A percentile compares a stretch with the other conserved stretches of the same genome.
These are phyloP conservation scores for Hippocampus abdominalis DNA, from an alignment of 2,113 vertebrate species.

Conservation along the genomic window DNA sequence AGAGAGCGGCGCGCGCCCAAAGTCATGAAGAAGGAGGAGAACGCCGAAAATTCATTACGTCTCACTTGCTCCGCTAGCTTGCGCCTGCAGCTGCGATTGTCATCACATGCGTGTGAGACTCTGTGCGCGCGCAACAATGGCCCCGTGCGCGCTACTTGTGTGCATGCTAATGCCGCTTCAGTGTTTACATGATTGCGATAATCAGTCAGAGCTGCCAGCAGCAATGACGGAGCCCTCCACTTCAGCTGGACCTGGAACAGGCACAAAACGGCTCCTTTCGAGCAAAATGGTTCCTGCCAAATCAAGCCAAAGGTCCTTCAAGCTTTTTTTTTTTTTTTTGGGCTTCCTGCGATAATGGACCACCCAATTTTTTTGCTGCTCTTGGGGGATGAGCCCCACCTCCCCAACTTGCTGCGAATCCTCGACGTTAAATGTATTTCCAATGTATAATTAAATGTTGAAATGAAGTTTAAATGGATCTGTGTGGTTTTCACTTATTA, in stretches of 20 bases:
- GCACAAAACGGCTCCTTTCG: background rate
- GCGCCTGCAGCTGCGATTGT: constrained; percentile 48
- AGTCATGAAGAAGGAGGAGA: constrained; percentile 39
- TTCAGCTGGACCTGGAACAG: background rate
- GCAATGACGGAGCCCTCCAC: no score
- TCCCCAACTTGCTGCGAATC: no score
- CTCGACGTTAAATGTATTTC: no score
- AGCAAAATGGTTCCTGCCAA: background rate
- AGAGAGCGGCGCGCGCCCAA: constrained; percentile 35
- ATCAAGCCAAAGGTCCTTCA: background rate
- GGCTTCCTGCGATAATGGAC: no score
- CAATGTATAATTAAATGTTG: no score
- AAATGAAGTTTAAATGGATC: no score
- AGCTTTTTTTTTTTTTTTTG: no score
- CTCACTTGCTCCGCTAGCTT: constrained; percentile 38
- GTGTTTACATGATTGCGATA: background rate
- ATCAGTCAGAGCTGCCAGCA: background rate
- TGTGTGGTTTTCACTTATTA: no score
- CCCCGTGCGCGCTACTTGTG: background rate
- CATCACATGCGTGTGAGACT: constrained; percentile 16
- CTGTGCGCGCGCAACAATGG: background rate
- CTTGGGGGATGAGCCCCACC: no score
- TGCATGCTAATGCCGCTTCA: background rate
- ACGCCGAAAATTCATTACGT: constrained; percentile 43
- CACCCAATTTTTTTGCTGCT: no score